These are phyloP conservation scores for Chrysotoxum bicinctum DNA, from an alignment of 2,888 invertebrate species.

Conservation along the genomic window DNA sequence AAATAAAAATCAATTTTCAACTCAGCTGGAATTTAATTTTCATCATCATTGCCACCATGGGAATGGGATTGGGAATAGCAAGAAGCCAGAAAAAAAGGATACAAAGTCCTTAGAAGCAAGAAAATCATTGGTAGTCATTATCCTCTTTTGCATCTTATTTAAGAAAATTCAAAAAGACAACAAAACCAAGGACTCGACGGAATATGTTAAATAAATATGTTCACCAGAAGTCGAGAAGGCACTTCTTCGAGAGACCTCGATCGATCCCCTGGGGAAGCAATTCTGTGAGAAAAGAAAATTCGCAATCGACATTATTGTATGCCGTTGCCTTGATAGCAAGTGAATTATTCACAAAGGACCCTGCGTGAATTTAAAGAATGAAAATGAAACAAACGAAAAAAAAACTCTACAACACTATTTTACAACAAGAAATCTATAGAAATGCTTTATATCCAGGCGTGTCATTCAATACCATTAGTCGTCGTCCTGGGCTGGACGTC, in stretches of 20 bases:
- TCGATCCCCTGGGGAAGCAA: background rate
- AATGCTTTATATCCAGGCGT: slow-evolving; percentile 53
- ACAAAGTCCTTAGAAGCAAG: slow-evolving; percentile 29
- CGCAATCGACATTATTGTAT: slow-evolving; percentile 59
- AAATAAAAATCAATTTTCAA: slow-evolving; percentile 59
- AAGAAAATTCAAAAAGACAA: slow-evolving; percentile 29
- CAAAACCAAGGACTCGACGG: background rate
- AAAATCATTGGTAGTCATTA: slow-evolving; percentile 57
- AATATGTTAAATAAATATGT: slow-evolving; percentile 14
- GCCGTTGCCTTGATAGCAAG: slow-evolving; percentile 38
- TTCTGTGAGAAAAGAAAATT: slow-evolving; percentile 46
- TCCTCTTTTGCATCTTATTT: slow-evolving; percentile 52
- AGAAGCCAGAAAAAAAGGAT: background rate
- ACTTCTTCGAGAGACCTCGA: slow-evolving; percentile 12
- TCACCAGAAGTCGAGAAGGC: slow-evolving; percentile 35
- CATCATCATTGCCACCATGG: slow-evolving; percentile 19
- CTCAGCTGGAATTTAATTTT: slow-evolving; percentile 61
- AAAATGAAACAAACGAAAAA: background rate
- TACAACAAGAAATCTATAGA: slow-evolving; percentile 24
- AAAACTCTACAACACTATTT: slow-evolving; percentile 12
- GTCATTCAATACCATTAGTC: slow-evolving; percentile 34
- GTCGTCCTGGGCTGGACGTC: slow-evolving; percentile 21
- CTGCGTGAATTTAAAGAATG: background rate
- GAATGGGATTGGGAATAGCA: background rate
- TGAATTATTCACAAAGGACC: slow-evolving; percentile 34